phyloP scores from a whole-genome alignment of 92 coral and sea anemone species.

The Hydrozoanthus gracilis region DNA sequence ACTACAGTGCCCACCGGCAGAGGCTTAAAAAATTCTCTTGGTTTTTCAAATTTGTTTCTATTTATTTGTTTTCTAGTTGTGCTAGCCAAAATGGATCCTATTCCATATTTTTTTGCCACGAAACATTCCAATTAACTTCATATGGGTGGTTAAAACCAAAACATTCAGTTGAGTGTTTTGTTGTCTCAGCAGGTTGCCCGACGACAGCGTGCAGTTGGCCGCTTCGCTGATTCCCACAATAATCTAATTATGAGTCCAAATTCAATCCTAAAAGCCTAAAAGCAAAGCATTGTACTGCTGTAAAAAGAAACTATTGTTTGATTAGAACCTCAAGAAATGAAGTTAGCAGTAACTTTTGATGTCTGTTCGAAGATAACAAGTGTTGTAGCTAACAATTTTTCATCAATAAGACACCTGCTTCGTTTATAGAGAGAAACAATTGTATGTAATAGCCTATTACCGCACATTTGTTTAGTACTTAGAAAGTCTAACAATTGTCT shows the following conservation, averaged over 20 bases:
- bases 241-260: background rate
- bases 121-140: background rate
- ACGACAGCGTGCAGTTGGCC: background rate
- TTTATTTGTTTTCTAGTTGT: background rate
- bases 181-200: constrained; percentile 9
- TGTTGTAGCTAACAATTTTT: background rate
- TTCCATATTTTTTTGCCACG: background rate
- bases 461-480: background rate
- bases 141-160: background rate
- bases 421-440: background rate
- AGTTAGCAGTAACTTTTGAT: background rate
- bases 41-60: background rate
- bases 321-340: background rate
- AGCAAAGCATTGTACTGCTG: background rate
- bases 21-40: background rate
- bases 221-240: background rate
- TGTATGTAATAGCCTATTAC: constrained; percentile 13
- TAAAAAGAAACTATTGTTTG: too few species aligned
- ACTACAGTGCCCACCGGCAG: background rate
- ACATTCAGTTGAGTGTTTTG: constrained; percentile 2
- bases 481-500: background rate
- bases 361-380: background rate
- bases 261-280: background rate
- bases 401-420: constrained; percentile 11
- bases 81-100: background rate